These are phyloP conservation scores for Perccottus glenii DNA, from an alignment of 2,113 vertebrate genomes.

Conservation along the genomic window DNA sequence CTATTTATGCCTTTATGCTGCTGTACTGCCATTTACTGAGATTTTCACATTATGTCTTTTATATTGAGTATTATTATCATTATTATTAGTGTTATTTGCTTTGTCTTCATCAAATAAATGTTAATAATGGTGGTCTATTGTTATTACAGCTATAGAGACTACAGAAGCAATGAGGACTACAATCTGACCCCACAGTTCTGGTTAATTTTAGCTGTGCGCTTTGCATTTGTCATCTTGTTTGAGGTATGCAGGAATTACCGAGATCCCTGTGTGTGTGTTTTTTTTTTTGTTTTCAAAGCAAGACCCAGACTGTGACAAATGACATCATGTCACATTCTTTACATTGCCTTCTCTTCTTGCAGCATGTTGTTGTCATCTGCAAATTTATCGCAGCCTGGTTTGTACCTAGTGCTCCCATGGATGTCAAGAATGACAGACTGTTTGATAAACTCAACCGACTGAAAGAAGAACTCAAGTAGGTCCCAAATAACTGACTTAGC, in stretches of 20 bases:
- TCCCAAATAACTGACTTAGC: background rate
- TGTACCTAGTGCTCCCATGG: constrained; percentile 84
- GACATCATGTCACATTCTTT: background rate
- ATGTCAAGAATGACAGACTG: constrained; percentile 86
- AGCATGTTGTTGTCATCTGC: constrained; percentile 90
- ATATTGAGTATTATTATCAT: no score
- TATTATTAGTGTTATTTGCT: background rate
- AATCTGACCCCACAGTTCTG: constrained; percentile 85
- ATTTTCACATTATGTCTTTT: no score
- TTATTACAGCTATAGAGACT: constrained; percentile 88
- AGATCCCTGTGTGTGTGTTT: background rate
- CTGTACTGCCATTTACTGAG: background rate
- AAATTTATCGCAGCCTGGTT: constrained; percentile 93
- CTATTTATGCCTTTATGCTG: background rate
- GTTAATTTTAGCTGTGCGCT: constrained; percentile 88
- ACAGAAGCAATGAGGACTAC: constrained; percentile 81
- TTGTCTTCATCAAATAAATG: background rate
- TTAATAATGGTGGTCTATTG: background rate
- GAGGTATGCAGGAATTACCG: constrained; percentile 77
- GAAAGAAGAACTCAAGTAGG: constrained; percentile 74
- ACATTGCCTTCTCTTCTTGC: constrained; percentile 38
- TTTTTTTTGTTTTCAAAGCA: background rate
- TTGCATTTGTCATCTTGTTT: constrained; percentile 93
- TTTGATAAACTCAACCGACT: constrained; percentile 75
- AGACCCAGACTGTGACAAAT: background rate